Evolutionary conservation across 2,797 vertebrate genomes (phyloP).

Genomic region (Momotus momota): DNA sequence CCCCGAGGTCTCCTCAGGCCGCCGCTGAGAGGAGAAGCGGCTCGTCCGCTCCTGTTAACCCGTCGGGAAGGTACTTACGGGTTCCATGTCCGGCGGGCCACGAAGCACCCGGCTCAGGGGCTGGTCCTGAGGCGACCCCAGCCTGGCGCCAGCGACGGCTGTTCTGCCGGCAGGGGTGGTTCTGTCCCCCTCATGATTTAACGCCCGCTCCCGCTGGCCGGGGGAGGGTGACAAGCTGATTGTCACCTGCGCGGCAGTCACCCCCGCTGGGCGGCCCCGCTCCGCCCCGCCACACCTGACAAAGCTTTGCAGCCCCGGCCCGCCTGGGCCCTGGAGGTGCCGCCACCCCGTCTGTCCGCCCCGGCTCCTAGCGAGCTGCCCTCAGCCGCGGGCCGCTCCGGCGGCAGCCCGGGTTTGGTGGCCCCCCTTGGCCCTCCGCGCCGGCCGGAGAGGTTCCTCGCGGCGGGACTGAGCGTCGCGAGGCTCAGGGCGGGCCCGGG

Average conservation of each 20-base stretch:
- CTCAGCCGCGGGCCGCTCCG: neutral
- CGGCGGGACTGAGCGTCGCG: neutral
- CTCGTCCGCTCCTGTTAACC: too few species aligned
- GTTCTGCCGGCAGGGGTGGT: rapidly evolving
- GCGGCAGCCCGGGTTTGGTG: too few species aligned
- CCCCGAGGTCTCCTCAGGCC: neutral
- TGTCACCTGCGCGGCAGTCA: neutral
- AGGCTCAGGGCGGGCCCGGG: neutral
- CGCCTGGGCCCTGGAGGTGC: neutral
- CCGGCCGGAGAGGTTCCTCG: neutral
- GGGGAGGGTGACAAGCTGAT: neutral
- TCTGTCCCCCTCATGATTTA: neutral
- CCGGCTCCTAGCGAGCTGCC: neutral
- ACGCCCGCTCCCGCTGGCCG: neutral
- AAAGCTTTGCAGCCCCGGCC: neutral
- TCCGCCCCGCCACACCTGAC: slow-evolving; percentile 25
- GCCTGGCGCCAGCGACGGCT: rapidly evolving
- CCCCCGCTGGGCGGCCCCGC: neutral
- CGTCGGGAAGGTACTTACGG: neutral
- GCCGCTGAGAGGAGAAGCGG: neutral
- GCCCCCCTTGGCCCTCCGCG: too few species aligned
- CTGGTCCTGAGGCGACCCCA: too few species aligned
- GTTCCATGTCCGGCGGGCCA: neutral
- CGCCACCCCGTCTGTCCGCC: neutral
- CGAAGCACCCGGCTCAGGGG: neutral